Percentiles rank a stretch among this genome's conserved stretches.
phyloP scores from a whole-genome alignment of 2,797 vertebrate genomes.

The Hemibagrus guttatus region DNA sequence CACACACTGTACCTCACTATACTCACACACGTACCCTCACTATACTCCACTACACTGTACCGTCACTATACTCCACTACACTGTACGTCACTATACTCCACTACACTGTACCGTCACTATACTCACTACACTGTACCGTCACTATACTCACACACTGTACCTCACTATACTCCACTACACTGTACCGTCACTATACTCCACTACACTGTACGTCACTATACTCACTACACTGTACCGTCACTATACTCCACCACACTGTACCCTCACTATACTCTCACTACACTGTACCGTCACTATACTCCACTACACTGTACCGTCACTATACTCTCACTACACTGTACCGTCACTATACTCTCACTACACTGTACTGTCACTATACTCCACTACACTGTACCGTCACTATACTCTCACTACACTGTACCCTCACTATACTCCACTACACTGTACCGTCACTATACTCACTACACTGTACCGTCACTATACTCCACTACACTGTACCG shows the following conservation, averaged over 20 bases:
- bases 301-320: not conserved
- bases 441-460: not conserved
- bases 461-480: not conserved
- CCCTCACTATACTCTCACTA: not conserved
- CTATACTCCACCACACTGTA: not conserved
- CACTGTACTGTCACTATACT: not conserved
- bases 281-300: not conserved
- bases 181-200: not conserved
- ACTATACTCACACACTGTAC: not conserved
- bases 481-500: not conserved
- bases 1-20: too few relatives aligned
- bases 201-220: not conserved
- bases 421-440: too few relatives aligned
- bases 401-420: not conserved
- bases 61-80: too few relatives aligned
- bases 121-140: not conserved
- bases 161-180: not conserved
- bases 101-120: not conserved
- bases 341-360: not conserved
- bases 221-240: not conserved
- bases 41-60: too few relatives aligned
- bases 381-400: not conserved
- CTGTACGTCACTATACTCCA: too few relatives aligned
- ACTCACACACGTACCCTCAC: too few relatives aligned
- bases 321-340: too few relatives aligned